Evolutionary conservation across 2,113 vertebrate species (phyloP).

Genomic region (Drymodes brunneopygia): DNA sequence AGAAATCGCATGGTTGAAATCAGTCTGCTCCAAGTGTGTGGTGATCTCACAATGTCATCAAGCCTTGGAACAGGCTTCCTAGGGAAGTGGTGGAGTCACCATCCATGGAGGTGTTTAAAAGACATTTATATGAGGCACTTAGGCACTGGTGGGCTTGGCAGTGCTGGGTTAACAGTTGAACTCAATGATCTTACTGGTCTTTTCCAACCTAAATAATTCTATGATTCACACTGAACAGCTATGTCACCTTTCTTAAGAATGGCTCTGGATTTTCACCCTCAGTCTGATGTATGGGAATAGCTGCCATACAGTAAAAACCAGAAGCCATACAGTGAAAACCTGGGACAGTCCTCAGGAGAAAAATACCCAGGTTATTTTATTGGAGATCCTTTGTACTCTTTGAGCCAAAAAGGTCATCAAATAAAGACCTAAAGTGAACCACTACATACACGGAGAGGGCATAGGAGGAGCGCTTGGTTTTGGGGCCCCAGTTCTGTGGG

Average conservation of each 20-base stretch:
- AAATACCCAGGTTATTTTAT: background rate
- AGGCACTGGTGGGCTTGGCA: background rate
- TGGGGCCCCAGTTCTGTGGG: background rate
- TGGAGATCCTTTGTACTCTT: background rate
- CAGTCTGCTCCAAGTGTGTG: background rate
- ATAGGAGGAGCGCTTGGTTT: background rate
- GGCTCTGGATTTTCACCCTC: background rate
- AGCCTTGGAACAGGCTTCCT: background rate
- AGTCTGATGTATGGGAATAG: background rate
- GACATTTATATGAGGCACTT: background rate
- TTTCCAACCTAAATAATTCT: background rate
- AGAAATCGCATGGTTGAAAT: background rate
- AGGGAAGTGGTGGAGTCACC: background rate
- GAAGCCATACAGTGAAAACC: background rate
- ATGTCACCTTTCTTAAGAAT: background rate
- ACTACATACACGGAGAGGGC: fast-evolving
- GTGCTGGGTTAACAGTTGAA: background rate
- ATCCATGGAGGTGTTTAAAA: background rate
- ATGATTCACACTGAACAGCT: background rate
- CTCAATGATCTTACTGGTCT: background rate
- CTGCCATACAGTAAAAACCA: background rate
- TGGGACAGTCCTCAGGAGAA: background rate
- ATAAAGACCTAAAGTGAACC: background rate
- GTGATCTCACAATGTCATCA: background rate
- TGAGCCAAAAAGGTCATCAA: background rate